Conservation (phyloP, 2,113 vertebrate genomes). For the Melozone crissalis region DNA sequence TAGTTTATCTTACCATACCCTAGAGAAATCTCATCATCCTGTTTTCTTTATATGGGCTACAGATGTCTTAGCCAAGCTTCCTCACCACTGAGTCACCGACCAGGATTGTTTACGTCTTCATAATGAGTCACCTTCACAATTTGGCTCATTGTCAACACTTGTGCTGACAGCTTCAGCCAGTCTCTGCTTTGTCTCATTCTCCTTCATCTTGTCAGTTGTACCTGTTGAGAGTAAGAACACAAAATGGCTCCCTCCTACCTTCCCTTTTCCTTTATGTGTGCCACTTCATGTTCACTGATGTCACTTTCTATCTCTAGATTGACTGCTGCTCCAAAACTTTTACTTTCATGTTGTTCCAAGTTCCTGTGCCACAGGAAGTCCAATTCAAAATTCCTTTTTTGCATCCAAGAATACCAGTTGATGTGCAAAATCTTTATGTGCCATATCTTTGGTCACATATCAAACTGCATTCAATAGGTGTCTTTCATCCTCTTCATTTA, state of each 20-base stretch:
- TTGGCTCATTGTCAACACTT: constrained; percentile 37
- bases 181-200: constrained; percentile 23
- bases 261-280: constrained; percentile 30
- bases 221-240: neutral
- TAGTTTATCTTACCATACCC: constrained; percentile 69
- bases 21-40: constrained; percentile 72
- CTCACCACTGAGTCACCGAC: constrained; percentile 53
- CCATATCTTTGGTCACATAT: neutral
- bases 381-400: constrained; percentile 19
- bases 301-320: constrained; percentile 22
- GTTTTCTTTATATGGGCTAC: constrained; percentile 74
- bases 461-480: neutral
- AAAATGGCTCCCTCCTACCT: constrained; percentile 39
- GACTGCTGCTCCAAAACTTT: neutral
- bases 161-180: neutral
- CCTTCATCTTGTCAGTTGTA: constrained; percentile 49
- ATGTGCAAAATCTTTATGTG: neutral
- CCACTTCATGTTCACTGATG: neutral
- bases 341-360: constrained; percentile 47
- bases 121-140: constrained; percentile 60
- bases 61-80: constrained; percentile 71
- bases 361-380: constrained; percentile 32
- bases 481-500: constrained; percentile 30
- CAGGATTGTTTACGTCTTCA: constrained; percentile 50
- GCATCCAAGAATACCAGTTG: neutral